Percentiles rank a stretch among this genome's conserved stretches.
Conservation (phyloP, 2,797 vertebrate species). For the Halcyon leucocephala region DNA sequence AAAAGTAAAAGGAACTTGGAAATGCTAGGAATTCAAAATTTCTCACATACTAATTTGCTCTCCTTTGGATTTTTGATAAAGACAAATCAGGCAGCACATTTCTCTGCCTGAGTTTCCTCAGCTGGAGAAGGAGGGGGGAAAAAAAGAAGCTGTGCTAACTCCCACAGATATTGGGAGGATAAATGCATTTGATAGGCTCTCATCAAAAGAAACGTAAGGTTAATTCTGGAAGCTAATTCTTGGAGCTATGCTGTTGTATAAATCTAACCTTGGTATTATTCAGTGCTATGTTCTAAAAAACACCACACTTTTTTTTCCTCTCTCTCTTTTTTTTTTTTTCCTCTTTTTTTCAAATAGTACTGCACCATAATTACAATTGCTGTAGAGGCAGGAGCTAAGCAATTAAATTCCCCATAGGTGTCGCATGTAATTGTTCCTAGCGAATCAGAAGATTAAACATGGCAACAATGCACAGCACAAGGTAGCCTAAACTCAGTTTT, state of each 20-base stretch:
- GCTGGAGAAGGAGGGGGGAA: conserved; percentile 16
- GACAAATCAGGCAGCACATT: conserved; percentile 37
- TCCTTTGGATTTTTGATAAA: conserved; percentile 60
- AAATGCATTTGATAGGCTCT: not conserved
- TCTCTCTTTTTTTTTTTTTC: conserved; percentile 20
- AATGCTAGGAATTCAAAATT: conserved; percentile 58
- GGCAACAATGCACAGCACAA: conserved; percentile 80
- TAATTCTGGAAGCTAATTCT: conserved; percentile 58
- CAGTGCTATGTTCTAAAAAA: conserved; percentile 66
- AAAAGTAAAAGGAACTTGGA: conserved; percentile 35
- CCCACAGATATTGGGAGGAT: conserved; percentile 23
- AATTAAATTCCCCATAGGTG: conserved; percentile 83
- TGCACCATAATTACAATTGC: conserved; percentile 79
- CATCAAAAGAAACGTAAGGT: conserved; percentile 29
- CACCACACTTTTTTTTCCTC: conserved; percentile 10
- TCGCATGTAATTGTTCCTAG: conserved; percentile 76
- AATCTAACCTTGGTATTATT: conserved; percentile 68
- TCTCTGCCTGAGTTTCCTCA: conserved; percentile 66
- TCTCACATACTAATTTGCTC: conserved; percentile 44
- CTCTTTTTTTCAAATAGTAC: conserved; percentile 5
- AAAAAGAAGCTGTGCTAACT: conserved; percentile 53
- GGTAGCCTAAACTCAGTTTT: conserved; percentile 82
- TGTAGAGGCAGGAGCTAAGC: conserved; percentile 74
- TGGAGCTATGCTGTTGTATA: conserved; percentile 46
- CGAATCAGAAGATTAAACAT: conserved; percentile 81